phyloP scores from a whole-genome alignment of 1,140 invertebrate genomes.

The Rhopalosiphum maidis region DNA sequence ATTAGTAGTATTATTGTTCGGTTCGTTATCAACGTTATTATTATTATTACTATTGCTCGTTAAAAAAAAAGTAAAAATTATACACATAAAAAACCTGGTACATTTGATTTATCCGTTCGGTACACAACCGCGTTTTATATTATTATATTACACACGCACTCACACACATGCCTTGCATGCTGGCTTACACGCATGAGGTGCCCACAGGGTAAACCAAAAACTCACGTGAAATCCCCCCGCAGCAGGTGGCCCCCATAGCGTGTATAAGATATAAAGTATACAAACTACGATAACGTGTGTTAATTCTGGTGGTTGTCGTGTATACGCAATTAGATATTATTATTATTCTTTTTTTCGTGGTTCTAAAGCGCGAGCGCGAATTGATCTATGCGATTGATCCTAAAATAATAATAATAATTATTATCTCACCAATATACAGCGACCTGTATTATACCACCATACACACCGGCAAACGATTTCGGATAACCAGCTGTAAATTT shows the following conservation, averaged over 20 bases:
- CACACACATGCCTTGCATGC: not conserved
- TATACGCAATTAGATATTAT: not conserved
- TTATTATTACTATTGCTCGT: not conserved
- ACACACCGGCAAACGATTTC: not conserved
- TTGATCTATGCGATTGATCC: too few species aligned
- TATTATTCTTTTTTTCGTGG: not conserved
- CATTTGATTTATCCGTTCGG: conserved; percentile 10
- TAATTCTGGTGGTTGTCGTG: not conserved
- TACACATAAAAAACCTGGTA: not conserved
- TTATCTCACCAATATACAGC: too few species aligned
- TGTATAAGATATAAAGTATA: not conserved
- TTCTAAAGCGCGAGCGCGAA: not conserved
- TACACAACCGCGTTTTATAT: not conserved
- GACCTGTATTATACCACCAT: not conserved
- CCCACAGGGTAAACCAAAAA: conserved; percentile 15
- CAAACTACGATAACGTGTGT: not conserved
- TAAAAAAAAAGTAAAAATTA: conserved; percentile 25
- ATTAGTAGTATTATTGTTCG: conserved; percentile 4
- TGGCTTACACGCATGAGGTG: not conserved
- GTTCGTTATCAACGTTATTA: conserved; percentile 27
- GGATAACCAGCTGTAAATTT: not conserved
- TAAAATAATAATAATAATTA: not conserved
- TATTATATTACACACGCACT: not conserved
- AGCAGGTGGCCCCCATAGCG: not conserved
- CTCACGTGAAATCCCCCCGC: not conserved